These are phyloP conservation scores for Gambusia holbrooki DNA, from an alignment of 2,113 vertebrate genomes.

Conservation along the genomic window DNA sequence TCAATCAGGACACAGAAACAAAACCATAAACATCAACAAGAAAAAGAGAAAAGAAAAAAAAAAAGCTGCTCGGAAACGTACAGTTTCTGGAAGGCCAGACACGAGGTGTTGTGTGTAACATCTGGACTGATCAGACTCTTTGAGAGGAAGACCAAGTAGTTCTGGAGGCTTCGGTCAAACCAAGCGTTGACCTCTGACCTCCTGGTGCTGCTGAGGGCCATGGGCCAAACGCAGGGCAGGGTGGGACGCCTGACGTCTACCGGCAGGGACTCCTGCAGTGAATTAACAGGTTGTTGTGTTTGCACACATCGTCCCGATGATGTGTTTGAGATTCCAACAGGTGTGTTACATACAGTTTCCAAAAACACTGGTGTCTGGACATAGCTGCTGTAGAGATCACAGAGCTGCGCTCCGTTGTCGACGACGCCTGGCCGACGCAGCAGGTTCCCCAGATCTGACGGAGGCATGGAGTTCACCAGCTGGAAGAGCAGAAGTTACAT, in stretches of 20 bases:
- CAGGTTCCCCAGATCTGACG: conserved; percentile 56
- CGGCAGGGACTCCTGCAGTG: conserved; percentile 67
- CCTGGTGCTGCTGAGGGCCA: conserved; percentile 56
- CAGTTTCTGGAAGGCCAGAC: conserved; percentile 76
- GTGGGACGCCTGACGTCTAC: conserved; percentile 41
- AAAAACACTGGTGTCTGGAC: conserved; percentile 56
- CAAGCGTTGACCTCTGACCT: conserved; percentile 67
- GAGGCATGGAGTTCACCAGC: conserved; percentile 77
- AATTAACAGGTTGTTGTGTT: neutral
- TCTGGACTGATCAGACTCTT: conserved; percentile 63
- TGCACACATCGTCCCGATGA: neutral
- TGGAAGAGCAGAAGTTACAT: conserved; percentile 39
- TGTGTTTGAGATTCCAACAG: neutral
- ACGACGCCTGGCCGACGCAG: conserved; percentile 52
- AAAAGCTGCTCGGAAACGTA: conserved; percentile 28
- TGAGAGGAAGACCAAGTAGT: conserved; percentile 74
- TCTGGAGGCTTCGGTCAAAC: conserved; percentile 63
- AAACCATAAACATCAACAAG: neutral
- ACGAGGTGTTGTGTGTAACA: conserved; percentile 60
- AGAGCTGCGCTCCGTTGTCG: conserved; percentile 56
- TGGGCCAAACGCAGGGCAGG: conserved; percentile 74
- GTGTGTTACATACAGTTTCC: conserved; percentile 54
- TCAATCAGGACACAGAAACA: neutral
- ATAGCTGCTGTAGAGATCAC: conserved; percentile 69
- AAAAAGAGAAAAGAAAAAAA: too few relatives aligned